phyloP scores from a whole-genome alignment of 2,888 invertebrate species.

The Rhimphoctona megacephalus region DNA sequence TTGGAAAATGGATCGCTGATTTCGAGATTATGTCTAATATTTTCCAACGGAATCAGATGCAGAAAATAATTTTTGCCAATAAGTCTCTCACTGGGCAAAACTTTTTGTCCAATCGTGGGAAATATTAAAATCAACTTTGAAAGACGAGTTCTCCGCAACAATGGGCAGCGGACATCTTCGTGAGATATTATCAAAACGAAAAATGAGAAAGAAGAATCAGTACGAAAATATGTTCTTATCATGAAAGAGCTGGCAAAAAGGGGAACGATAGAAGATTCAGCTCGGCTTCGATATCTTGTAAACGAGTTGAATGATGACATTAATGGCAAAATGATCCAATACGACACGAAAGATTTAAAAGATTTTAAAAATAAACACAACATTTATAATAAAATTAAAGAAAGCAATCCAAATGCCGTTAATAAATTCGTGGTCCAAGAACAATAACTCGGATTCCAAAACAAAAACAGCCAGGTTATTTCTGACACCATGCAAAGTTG shows the following conservation, averaged over 20 bases:
- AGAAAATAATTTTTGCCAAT: constrained; percentile 33
- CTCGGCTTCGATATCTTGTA: constrained; percentile 62
- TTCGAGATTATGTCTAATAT: not conserved
- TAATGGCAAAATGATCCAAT: not conserved
- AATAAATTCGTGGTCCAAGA: not conserved
- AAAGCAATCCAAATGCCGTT: not conserved
- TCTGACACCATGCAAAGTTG: not conserved
- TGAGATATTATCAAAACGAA: constrained; percentile 19
- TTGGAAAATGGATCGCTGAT: not conserved
- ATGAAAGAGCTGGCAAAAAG: constrained; percentile 58
- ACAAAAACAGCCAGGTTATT: not conserved
- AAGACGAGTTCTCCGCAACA: constrained; percentile 34
- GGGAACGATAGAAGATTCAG: constrained; percentile 48
- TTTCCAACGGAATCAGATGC: not conserved
- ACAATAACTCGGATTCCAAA: not conserved
- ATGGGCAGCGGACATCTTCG: constrained; percentile 41
- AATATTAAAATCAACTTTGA: constrained; percentile 6
- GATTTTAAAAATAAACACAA: constrained; percentile 1
- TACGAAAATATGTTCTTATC: constrained; percentile 55
- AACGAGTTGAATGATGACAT: constrained; percentile 24
- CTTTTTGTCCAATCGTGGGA: not conserved
- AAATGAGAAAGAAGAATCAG: constrained; percentile 44
- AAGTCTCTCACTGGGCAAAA: constrained; percentile 51
- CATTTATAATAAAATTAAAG: not conserved
- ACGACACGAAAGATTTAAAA: not conserved